These are phyloP conservation scores for Yasuhikotakia modesta DNA, from an alignment of 2,797 vertebrate genomes.

Conservation along the genomic window DNA sequence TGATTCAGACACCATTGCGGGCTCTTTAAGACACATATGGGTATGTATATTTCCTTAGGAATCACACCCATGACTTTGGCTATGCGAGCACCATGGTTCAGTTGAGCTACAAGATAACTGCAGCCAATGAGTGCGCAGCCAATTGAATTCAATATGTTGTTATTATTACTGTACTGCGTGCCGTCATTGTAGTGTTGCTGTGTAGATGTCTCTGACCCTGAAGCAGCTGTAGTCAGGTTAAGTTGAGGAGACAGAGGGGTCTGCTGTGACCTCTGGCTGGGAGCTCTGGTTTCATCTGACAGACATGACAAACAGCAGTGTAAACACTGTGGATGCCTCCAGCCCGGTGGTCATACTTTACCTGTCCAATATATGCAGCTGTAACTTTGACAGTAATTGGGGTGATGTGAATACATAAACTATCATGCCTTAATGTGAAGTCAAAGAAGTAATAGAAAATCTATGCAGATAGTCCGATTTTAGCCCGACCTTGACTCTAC, in stretches of 20 bases:
- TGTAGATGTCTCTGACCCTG: conserved; percentile 36
- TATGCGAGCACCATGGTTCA: background rate
- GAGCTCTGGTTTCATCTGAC: conserved; percentile 51
- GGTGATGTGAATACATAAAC: conserved; percentile 20
- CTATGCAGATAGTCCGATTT: conserved; percentile 1
- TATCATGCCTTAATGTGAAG: conserved; percentile 19
- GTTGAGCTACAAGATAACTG: background rate
- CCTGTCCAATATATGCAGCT: conserved; percentile 35
- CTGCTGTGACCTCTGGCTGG: conserved; percentile 42
- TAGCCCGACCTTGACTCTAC: conserved; percentile 24
- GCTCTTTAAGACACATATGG: background rate
- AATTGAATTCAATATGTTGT: background rate
- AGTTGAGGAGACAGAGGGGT: conserved; percentile 56
- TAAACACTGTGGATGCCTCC: conserved; percentile 49
- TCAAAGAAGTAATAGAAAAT: conserved; percentile 5
- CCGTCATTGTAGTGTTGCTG: conserved; percentile 19
- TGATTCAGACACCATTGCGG: background rate
- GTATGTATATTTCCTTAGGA: background rate
- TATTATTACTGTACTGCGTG: background rate
- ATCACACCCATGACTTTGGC: background rate
- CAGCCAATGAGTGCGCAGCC: background rate
- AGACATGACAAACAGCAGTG: conserved; percentile 46
- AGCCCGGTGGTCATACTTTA: conserved; percentile 45
- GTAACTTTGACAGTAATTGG: conserved; percentile 22
- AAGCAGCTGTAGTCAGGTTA: conserved; percentile 47